Conservation (phyloP, 2,797 vertebrate species). For the Phataginus tricuspis region DNA sequence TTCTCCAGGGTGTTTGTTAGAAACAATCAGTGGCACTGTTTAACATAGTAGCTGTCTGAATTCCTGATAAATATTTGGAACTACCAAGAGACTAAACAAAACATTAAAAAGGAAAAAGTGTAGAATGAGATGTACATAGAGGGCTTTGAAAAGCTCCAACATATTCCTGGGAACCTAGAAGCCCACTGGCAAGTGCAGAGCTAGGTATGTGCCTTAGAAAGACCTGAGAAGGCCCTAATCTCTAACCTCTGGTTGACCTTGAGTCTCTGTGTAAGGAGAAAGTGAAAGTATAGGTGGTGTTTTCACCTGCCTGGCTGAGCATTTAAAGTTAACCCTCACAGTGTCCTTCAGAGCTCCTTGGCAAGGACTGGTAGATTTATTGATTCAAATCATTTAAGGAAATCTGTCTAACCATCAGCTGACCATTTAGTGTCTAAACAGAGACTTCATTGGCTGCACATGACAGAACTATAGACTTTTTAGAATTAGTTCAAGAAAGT, state of each 20-base stretch:
- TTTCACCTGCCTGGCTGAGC: not conserved
- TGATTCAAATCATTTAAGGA: not conserved
- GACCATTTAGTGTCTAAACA: not conserved
- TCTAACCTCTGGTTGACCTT: not conserved
- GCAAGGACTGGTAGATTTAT: not conserved
- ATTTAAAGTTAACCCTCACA: not conserved
- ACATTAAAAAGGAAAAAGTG: not conserved
- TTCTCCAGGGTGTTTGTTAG: not conserved
- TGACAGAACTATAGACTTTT: not conserved
- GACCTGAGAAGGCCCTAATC: not conserved
- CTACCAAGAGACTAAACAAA: not conserved
- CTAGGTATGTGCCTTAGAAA: not conserved
- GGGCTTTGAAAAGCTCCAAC: not conserved
- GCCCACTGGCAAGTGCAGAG: not conserved
- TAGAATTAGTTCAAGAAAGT: not conserved
- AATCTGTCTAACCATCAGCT: not conserved
- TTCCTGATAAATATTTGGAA: not conserved
- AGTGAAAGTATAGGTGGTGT: not conserved
- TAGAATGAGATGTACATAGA: not conserved
- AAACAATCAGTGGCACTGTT: not conserved
- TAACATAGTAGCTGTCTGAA: not conserved
- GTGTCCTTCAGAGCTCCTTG: not conserved
- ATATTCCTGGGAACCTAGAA: not conserved
- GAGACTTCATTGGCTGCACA: not conserved
- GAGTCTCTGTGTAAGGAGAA: not conserved